phyloP scores from a whole-genome alignment of 2,113 vertebrate genomes.

The Gnathonemus echidnorhynchus region DNA sequence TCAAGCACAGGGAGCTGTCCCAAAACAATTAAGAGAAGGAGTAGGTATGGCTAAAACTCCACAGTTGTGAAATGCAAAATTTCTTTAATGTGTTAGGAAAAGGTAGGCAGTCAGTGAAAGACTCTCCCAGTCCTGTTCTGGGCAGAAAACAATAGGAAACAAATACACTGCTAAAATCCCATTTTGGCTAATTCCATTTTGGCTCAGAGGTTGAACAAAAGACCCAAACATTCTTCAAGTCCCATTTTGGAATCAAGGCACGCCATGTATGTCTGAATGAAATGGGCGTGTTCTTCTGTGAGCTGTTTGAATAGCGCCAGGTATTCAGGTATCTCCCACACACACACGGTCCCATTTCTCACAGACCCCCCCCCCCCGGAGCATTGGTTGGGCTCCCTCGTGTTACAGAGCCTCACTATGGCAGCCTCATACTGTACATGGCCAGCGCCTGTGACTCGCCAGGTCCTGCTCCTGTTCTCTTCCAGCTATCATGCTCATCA shows the following conservation, averaged over 20 bases:
- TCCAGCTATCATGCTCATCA: background rate
- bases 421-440: conserved; percentile 2
- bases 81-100: background rate
- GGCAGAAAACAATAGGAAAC: background rate
- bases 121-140: background rate
- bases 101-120: background rate
- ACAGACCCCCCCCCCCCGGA: conserved; percentile 11
- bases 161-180: background rate
- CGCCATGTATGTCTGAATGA: background rate
- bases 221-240: background rate
- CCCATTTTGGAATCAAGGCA: background rate
- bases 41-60: background rate
- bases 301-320: conserved; percentile 62
- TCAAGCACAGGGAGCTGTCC: background rate
- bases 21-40: background rate
- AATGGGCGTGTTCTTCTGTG: conserved; percentile 48
- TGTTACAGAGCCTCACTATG: conserved; percentile 23
- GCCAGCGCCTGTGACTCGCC: background rate
- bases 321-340: conserved; percentile 50
- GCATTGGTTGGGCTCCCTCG: conserved; percentile 31
- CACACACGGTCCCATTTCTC: conserved; percentile 44
- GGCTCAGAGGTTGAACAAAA: background rate
- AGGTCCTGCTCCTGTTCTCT: background rate
- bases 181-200: background rate
- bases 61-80: background rate